Conservation (phyloP, 1,140 invertebrate genomes). For the Hermatobates lingyangjiaoensis region DNA sequence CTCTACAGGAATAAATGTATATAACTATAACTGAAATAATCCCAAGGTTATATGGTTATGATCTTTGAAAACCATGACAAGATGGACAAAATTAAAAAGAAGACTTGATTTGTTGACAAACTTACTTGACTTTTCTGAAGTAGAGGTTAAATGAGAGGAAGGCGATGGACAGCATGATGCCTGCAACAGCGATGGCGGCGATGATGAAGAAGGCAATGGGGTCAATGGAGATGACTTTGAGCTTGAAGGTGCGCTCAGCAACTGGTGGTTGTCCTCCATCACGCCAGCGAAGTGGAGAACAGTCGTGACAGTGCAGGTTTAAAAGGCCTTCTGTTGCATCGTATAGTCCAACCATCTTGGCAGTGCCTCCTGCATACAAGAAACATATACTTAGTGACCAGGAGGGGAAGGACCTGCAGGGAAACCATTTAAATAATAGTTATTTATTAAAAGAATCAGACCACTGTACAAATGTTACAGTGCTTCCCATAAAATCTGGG, state of each 20-base stretch:
- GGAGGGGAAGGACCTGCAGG: too few species aligned
- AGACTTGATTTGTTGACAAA: too few species aligned
- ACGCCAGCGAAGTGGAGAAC: slow-evolving; percentile 49
- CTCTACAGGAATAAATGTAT: too few species aligned
- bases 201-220: slow-evolving; percentile 48
- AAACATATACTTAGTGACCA: too few species aligned
- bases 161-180: slow-evolving; percentile 52
- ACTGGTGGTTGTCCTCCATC: slow-evolving; percentile 52
- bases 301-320: slow-evolving; percentile 49
- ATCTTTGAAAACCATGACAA: not conserved
- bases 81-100: not conserved
- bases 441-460: too few species aligned
- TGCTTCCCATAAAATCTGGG: too few species aligned
- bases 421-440: too few species aligned
- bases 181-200: slow-evolving; percentile 46
- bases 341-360: slow-evolving; percentile 52
- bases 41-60: not conserved
- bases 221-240: slow-evolving; percentile 52
- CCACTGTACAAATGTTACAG: too few species aligned
- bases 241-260: slow-evolving; percentile 47
- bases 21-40: too few species aligned
- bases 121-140: slow-evolving; percentile 67
- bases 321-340: slow-evolving; percentile 41
- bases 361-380: slow-evolving; percentile 42
- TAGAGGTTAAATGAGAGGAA: slow-evolving; percentile 75